A percentile compares a stretch with the other conserved stretches of the same genome.
These are phyloP conservation scores for Stramonita haemastoma DNA, from an alignment of 2,888 invertebrate genomes.

Conservation along the genomic window DNA sequence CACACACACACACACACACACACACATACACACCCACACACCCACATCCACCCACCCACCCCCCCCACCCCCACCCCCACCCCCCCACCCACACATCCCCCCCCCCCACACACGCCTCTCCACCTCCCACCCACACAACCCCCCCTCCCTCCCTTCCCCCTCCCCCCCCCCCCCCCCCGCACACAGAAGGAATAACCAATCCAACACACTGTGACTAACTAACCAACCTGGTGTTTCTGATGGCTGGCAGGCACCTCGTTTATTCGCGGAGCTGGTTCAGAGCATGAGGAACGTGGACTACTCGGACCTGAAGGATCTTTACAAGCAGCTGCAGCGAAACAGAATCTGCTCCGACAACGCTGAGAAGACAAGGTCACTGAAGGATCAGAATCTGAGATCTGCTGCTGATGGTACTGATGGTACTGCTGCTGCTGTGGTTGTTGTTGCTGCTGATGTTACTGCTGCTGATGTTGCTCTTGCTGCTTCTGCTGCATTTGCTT, in stretches of 20 bases:
- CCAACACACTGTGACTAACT: too few species aligned
- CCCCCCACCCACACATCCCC: background rate
- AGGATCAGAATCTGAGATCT: background rate
- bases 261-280: conserved; percentile 78
- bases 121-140: too few species aligned
- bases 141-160: too few species aligned
- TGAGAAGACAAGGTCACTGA: conserved; percentile 56
- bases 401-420: too few species aligned
- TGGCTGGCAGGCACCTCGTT: conserved; percentile 70
- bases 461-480: too few species aligned
- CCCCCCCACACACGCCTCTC: background rate
- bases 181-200: too few species aligned
- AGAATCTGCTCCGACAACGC: conserved; percentile 62
- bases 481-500: too few species aligned
- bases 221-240: too few species aligned
- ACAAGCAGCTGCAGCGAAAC: conserved; percentile 56
- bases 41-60: background rate
- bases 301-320: conserved; percentile 68
- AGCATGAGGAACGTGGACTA: conserved; percentile 75
- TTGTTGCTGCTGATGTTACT: too few species aligned
- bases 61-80: background rate
- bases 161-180: too few species aligned
- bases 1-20: background rate
- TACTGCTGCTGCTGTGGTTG: too few species aligned
- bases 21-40: background rate